A percentile compares a stretch with the other conserved stretches of the same genome.
These are phyloP conservation scores for Oncorhynchus tshawytscha DNA, from an alignment of 2,113 vertebrate genomes.

Conservation along the genomic window DNA sequence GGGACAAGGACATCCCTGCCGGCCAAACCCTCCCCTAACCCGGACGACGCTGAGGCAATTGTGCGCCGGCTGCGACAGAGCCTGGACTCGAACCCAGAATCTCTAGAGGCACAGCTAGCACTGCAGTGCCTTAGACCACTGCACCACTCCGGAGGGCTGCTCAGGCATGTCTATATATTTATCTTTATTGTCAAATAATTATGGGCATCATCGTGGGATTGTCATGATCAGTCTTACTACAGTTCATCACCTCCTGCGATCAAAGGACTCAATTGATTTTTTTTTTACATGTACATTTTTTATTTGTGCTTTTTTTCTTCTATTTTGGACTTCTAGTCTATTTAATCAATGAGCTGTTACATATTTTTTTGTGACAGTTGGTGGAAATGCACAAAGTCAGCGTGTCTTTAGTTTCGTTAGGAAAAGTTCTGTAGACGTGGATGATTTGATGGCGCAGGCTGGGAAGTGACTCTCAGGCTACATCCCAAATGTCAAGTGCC, in stretches of 20 bases:
- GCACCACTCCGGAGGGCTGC: too few species aligned
- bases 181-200: neutral
- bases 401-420: neutral
- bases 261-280: slow-evolving; percentile 16
- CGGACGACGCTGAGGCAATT: too few species aligned
- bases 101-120: too few species aligned
- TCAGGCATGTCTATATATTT: neutral
- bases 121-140: too few species aligned
- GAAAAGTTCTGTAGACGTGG: too few species aligned
- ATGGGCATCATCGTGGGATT: neutral
- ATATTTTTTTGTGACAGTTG: slow-evolving; percentile 5
- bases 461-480: too few species aligned
- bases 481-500: too few species aligned
- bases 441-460: too few species aligned
- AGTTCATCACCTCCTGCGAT: slow-evolving; percentile 29
- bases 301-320: slow-evolving; percentile 14
- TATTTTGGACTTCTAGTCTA: neutral
- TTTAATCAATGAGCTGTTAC: neutral
- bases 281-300: neutral
- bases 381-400: neutral
- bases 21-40: too few species aligned
- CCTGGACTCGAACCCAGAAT: too few species aligned
- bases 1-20: too few species aligned
- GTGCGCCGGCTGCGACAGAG: too few species aligned
- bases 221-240: neutral